Percentiles rank a stretch among this genome's conserved stretches.
Conservation (phyloP, 2,888 invertebrate genomes). For the Iphiclides podalirius region DNA sequence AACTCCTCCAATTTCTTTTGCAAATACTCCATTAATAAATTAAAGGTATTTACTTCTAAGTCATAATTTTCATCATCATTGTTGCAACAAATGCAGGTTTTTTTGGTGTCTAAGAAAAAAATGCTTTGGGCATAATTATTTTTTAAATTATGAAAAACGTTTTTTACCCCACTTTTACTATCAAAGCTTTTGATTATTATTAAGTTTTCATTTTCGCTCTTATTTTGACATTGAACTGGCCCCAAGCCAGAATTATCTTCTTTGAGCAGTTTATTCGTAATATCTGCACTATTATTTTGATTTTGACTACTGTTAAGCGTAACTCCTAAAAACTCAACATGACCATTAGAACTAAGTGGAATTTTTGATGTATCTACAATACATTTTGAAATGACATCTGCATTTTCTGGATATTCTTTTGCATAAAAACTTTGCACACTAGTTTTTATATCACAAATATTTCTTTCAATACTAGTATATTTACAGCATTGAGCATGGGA, state of each 20-base stretch:
- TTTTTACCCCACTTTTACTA: neutral
- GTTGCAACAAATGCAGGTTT: conserved; percentile 52
- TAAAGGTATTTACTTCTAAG: conserved; percentile 62
- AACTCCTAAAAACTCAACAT: conserved; percentile 62
- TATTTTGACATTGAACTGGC: neutral
- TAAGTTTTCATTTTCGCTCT: conserved; percentile 5
- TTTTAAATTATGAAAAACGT: neutral
- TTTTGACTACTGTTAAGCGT: conserved; percentile 45
- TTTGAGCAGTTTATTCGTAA: conserved; percentile 9
- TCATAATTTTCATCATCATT: conserved; percentile 44
- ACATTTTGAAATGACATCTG: conserved; percentile 11
- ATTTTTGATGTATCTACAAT: conserved; percentile 31
- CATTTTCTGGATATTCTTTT: conserved; percentile 6
- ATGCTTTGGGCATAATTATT: neutral
- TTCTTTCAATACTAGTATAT: neutral
- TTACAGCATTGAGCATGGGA: neutral
- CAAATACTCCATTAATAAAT: conserved; percentile 59
- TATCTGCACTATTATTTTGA: conserved; percentile 15
- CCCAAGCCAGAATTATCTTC: conserved; percentile 8
- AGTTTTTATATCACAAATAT: conserved; percentile 13
- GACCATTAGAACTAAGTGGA: conserved; percentile 42
- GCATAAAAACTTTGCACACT: conserved; percentile 7
- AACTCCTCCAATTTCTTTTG: conserved; percentile 53
- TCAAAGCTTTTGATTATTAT: conserved; percentile 3
- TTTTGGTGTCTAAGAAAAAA: conserved; percentile 24